A percentile compares a stretch with the other conserved stretches of the same genome.
Conservation (phyloP, 2,113 vertebrate genomes). For the Urocolius indicus region DNA sequence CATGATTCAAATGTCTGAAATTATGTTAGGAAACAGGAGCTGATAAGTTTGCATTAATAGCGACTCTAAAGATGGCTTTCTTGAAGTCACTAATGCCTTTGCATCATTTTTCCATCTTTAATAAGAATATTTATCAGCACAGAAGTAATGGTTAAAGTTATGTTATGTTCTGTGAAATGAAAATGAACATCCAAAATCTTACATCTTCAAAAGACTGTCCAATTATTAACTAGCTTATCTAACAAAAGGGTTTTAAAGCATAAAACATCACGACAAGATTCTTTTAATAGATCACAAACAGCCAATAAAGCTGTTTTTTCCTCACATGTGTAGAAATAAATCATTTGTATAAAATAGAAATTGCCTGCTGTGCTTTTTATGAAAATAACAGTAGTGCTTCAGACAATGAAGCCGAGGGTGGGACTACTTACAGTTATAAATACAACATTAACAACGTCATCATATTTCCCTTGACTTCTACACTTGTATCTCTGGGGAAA, state of each 20-base stretch:
- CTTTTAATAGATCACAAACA: slow-evolving; percentile 37
- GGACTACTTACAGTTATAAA: slow-evolving; percentile 75
- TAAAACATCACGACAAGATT: neutral
- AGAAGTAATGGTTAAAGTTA: neutral
- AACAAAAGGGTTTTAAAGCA: neutral
- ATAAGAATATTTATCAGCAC: neutral
- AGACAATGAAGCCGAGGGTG: slow-evolving; percentile 75
- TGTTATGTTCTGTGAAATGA: neutral
- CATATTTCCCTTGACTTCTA: slow-evolving; percentile 79
- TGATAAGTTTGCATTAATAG: neutral
- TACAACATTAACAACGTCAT: slow-evolving; percentile 78
- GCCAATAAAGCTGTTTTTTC: slow-evolving; percentile 44
- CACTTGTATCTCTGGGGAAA: slow-evolving; percentile 78
- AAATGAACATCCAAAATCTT: neutral
- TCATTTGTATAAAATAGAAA: slow-evolving; percentile 66
- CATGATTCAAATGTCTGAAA: neutral
- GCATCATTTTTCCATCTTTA: neutral
- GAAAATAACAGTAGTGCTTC: slow-evolving; percentile 67
- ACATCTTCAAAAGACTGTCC: neutral
- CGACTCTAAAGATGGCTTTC: neutral
- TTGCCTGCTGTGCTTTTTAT: slow-evolving; percentile 64
- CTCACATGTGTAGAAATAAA: slow-evolving; percentile 61
- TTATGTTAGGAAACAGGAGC: neutral
- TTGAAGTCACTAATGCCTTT: neutral
- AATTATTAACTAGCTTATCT: neutral